Conservation (phyloP, 2,888 invertebrate genomes). For the Clusia tigrina region DNA sequence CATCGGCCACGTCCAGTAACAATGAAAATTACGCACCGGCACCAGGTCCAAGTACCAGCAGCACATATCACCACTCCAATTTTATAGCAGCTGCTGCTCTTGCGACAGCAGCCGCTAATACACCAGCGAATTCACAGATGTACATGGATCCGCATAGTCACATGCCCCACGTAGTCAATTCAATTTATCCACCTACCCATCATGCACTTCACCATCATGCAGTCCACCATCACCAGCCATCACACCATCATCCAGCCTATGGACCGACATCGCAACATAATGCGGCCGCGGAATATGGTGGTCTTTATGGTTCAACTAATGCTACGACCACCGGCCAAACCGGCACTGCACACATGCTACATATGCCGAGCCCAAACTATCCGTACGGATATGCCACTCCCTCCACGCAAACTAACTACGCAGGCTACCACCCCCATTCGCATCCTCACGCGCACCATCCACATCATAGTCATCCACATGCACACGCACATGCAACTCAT, state of each 20-base stretch:
- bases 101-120: constrained; percentile 46
- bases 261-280: constrained; percentile 52
- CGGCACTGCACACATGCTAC: constrained; percentile 68
- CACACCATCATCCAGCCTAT: constrained; percentile 49
- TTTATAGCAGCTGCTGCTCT: constrained; percentile 61
- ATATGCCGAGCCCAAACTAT: constrained; percentile 76
- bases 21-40: constrained; percentile 36
- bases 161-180: constrained; percentile 63
- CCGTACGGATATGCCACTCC: constrained; percentile 66
- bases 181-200: constrained; percentile 57
- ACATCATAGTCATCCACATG: constrained; percentile 32
- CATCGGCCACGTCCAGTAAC: constrained; percentile 35
- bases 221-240: constrained; percentile 15
- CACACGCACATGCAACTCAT: constrained; percentile 56
- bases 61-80: constrained; percentile 61
- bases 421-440: constrained; percentile 35
- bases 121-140: constrained; percentile 56
- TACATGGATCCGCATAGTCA: constrained; percentile 65
- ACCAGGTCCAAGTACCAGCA: constrained; percentile 32
- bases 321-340: constrained; percentile 30
- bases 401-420: constrained; percentile 44
- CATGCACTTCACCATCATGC: constrained; percentile 23
- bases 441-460: constrained; percentile 28
- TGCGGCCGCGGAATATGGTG: constrained; percentile 23
- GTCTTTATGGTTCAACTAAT: constrained; percentile 51